Conservation (phyloP, 2,888 invertebrate species). For the Nesidiocoris tenuis region DNA sequence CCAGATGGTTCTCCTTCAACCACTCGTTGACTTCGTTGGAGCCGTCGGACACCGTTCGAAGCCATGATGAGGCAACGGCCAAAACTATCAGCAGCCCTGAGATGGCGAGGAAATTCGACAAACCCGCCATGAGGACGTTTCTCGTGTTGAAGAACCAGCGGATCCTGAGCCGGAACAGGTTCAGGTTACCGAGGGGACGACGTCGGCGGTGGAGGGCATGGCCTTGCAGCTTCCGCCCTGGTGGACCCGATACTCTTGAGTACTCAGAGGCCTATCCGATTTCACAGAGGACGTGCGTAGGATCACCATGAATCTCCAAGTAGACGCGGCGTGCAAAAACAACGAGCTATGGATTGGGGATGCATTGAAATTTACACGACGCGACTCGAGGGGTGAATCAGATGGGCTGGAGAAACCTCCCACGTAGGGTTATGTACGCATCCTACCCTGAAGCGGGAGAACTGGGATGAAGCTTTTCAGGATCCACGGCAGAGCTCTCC, state of each 20-base stretch:
- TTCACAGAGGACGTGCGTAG: background rate
- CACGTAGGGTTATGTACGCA: background rate
- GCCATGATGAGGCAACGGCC: constrained; percentile 16
- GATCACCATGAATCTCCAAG: no score
- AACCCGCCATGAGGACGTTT: constrained; percentile 25
- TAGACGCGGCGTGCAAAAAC: no score
- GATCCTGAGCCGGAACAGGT: background rate
- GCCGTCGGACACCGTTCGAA: constrained; percentile 42
- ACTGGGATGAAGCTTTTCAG: background rate
- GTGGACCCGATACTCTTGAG: background rate
- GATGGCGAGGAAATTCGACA: constrained; percentile 29
- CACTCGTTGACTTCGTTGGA: constrained; percentile 67
- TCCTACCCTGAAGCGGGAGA: background rate
- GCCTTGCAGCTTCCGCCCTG: constrained; percentile 22
- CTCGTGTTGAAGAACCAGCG: background rate
- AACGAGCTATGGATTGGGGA: background rate
- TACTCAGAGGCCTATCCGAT: no score
- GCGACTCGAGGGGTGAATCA: background rate
- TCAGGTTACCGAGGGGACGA: constrained; percentile 9
- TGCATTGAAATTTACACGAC: background rate
- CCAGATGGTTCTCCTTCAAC: constrained; percentile 72
- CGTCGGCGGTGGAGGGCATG: constrained; percentile 19
- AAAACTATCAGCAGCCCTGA: constrained; percentile 24
- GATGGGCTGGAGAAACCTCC: background rate
- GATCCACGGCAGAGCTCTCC: background rate